phyloP scores from a whole-genome alignment of 2,888 invertebrate species.

The Rhagonycha fulva region DNA sequence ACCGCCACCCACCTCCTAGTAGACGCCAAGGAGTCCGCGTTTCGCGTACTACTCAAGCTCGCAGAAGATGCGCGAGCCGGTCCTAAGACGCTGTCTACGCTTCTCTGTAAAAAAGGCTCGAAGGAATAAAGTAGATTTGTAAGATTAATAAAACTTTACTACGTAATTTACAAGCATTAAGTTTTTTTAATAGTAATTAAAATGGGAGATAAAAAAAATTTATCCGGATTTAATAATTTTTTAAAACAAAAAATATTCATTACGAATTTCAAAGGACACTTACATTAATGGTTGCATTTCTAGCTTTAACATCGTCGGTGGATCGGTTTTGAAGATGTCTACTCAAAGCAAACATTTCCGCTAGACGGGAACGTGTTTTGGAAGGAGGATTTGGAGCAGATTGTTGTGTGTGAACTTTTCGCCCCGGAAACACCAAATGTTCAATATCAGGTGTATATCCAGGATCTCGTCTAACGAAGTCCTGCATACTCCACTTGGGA shows the following conservation, averaged over 20 bases:
- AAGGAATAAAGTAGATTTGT: not conserved
- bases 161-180: not conserved
- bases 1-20: slow-evolving; percentile 39
- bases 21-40: slow-evolving; percentile 39
- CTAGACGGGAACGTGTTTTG: slow-evolving; percentile 56
- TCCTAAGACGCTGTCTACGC: slow-evolving; percentile 53
- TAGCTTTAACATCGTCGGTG: slow-evolving; percentile 47
- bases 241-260: not conserved
- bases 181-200: not conserved
- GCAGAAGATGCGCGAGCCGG: slow-evolving; percentile 40
- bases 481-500: slow-evolving; percentile 50
- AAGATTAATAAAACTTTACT: not conserved
- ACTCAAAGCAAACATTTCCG: slow-evolving; percentile 60
- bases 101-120: slow-evolving; percentile 42
- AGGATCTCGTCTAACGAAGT: slow-evolving; percentile 57
- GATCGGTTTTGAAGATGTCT: slow-evolving; percentile 53
- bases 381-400: slow-evolving; percentile 47
- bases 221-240: not conserved
- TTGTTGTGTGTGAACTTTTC: slow-evolving; percentile 54
- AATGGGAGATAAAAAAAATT: not conserved
- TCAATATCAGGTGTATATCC: slow-evolving; percentile 63
- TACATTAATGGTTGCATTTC: slow-evolving; percentile 45
- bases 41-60: slow-evolving; percentile 47
- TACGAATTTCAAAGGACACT: slow-evolving; percentile 32
- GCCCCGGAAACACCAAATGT: slow-evolving; percentile 61